Evolutionary conservation across 2,888 invertebrate species (phyloP).

Genomic region (Limenitis camilla): DNA sequence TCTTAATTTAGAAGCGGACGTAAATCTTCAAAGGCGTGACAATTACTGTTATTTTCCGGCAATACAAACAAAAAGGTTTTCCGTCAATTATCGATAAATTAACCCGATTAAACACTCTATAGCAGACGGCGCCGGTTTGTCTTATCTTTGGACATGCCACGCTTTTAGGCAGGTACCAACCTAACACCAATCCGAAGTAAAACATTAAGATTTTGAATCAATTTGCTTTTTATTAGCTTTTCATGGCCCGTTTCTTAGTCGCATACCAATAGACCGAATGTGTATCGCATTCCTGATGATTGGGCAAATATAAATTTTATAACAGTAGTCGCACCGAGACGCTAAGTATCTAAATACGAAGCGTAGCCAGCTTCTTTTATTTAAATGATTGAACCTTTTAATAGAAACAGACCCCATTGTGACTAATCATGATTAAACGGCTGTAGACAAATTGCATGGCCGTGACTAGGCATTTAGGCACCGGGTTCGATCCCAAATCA

Average conservation of each 20-base stretch:
- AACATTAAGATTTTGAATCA: conserved; percentile 61
- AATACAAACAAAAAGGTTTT: conserved; percentile 74
- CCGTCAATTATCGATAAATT: conserved; percentile 76
- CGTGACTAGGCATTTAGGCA: conserved; percentile 71
- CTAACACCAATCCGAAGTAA: conserved; percentile 46
- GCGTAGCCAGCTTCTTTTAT: conserved; percentile 47
- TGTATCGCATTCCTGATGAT: not conserved
- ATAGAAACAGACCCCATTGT: conserved; percentile 67
- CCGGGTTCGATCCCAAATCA: conserved; percentile 64
- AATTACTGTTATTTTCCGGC: conserved; percentile 74
- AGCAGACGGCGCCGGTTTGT: conserved; percentile 67
- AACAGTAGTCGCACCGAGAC: conserved; percentile 16
- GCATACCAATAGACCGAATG: not conserved
- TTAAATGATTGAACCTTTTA: conserved; percentile 60
- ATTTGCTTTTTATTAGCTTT: conserved; percentile 65
- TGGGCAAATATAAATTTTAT: conserved; percentile 5
- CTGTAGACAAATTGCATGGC: conserved; percentile 74
- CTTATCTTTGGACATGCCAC: conserved; percentile 70
- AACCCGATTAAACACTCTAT: conserved; percentile 70
- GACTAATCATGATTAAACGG: conserved; percentile 75
- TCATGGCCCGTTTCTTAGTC: conserved; percentile 29
- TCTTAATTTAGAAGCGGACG: conserved; percentile 74
- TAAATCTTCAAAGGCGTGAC: conserved; percentile 76
- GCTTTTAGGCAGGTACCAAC: conserved; percentile 70
- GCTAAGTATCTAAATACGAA: conserved; percentile 22